These are phyloP conservation scores for Isaurus tuberculatus DNA, from an alignment of 92 coral and sea anemone species.

Conservation along the genomic window DNA sequence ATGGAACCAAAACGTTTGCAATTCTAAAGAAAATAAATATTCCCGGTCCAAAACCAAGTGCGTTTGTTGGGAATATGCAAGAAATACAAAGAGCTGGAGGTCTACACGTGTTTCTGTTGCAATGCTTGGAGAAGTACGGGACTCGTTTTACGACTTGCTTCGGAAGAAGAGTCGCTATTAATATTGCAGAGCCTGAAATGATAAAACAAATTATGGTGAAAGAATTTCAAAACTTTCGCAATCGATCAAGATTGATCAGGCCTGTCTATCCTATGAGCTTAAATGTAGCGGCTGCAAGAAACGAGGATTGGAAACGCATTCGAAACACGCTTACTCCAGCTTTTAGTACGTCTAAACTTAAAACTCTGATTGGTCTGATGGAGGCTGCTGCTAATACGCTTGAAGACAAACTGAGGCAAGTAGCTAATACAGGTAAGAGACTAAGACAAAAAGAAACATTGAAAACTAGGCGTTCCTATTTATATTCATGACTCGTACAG, in stretches of 20 bases:
- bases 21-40: slow-evolving; percentile 28
- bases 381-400: slow-evolving; percentile 29
- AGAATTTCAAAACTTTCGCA: slow-evolving; percentile 23
- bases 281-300: slow-evolving; percentile 3
- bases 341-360: slow-evolving; percentile 43
- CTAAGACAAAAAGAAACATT: no score
- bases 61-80: slow-evolving; percentile 21
- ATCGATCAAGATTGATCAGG: neutral
- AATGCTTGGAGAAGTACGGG: slow-evolving; percentile 24
- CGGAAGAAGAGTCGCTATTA: slow-evolving; percentile 1
- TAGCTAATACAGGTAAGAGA: slow-evolving; percentile 8
- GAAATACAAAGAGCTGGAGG: slow-evolving; percentile 34
- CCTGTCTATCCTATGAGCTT: neutral
- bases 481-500: no score
- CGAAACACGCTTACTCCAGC: slow-evolving; percentile 50
- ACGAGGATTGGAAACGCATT: slow-evolving; percentile 55
- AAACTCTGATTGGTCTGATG: slow-evolving; percentile 21
- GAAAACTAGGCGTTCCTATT: no score
- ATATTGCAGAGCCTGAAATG: slow-evolving; percentile 26
- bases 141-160: neutral
- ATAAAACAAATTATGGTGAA: slow-evolving; percentile 36
- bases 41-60: slow-evolving; percentile 24
- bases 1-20: slow-evolving; percentile 5
- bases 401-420: neutral
- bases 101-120: neutral